phyloP scores from a whole-genome alignment of 2,797 vertebrate genomes.

The Cossypha heuglini region DNA sequence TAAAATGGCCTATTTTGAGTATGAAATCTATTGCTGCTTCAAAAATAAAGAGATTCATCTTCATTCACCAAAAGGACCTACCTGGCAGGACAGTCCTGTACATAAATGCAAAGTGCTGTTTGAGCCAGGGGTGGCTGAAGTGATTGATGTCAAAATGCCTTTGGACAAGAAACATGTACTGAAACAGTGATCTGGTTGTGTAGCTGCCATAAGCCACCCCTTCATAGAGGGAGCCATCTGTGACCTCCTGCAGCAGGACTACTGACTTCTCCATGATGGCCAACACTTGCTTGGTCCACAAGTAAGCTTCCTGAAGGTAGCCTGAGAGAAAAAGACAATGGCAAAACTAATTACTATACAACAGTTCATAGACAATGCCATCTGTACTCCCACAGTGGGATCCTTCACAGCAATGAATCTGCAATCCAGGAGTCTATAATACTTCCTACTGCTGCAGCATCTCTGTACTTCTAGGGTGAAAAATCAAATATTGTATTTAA shows the following conservation, averaged over 20 bases:
- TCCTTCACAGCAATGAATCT: neutral
- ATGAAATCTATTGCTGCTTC: neutral
- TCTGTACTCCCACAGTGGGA: neutral
- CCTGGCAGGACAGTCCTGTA: slow-evolving; percentile 95
- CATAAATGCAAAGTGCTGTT: slow-evolving; percentile 94
- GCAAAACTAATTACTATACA: neutral
- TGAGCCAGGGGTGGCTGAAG: slow-evolving; percentile 96
- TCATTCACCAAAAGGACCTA: slow-evolving; percentile 48
- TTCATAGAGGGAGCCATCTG: slow-evolving; percentile 93
- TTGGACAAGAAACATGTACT: slow-evolving; percentile 95
- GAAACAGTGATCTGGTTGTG: slow-evolving; percentile 94
- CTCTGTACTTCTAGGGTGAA: neutral
- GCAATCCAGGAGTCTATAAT: neutral
- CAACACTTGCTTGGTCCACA: slow-evolving; percentile 95
- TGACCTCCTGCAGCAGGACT: slow-evolving; percentile 90
- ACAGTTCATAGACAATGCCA: neutral
- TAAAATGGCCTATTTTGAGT: neutral
- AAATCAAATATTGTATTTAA: neutral
- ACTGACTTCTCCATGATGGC: slow-evolving; percentile 98
- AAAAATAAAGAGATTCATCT: neutral
- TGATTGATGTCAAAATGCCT: slow-evolving; percentile 93
- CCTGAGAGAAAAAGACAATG: slow-evolving; percentile 75
- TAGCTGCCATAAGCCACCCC: slow-evolving; percentile 97
- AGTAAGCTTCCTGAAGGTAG: slow-evolving; percentile 95
- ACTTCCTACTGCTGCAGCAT: neutral